Base-by-base conservation (phyloP, 1,140 invertebrate species). In the Brachionus rubens region DNA sequence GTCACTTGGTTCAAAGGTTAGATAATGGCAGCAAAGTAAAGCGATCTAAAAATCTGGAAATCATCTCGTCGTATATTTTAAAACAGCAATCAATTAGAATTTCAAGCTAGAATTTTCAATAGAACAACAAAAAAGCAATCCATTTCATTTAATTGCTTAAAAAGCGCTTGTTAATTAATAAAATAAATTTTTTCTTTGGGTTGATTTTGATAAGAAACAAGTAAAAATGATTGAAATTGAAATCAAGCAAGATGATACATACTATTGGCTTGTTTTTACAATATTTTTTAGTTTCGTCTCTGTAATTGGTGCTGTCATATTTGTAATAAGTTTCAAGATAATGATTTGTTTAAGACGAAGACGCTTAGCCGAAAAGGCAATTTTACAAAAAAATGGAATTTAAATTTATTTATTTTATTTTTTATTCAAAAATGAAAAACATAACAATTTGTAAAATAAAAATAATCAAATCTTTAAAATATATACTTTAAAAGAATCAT, bases 241-340 rank as follows among this genome's bases (percentile, higher is more conserved):
- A 26, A 21, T 65, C 2, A 43, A 12, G 24, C 59, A 65, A 65
- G 59, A 65, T 10, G 59, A 65, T 36, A 43, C 40, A 21, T 65
- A 65, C 12, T 65, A 65, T 36, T 65, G 59, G 59, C 12, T 65
- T 36, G 40, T 65, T 43, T 65, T 65, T 41, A 65, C 59, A 41
- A 65, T 65, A 43, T 65, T 65, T 46, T 65, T 65, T 43, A 65
- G 59, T 43, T 19, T 43, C 7, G 36, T 65, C 3, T 19, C 59
- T 30, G 59, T 65, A 43, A 9, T 65, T 43, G 59, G 59, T 9
- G 33, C 59, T 3, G 40, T 41, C 1, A 14, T 65, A 9, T 65
- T 65, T 65, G 59, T 65, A 2, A 43, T 65, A 9, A 65, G 59
- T 7, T 65, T 43, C 19, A 65, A 65, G 30, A 43, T 65, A 65